Evolutionary conservation across 1,140 invertebrate species (phyloP).

Genomic region (Macrostomum lignano): DNA sequence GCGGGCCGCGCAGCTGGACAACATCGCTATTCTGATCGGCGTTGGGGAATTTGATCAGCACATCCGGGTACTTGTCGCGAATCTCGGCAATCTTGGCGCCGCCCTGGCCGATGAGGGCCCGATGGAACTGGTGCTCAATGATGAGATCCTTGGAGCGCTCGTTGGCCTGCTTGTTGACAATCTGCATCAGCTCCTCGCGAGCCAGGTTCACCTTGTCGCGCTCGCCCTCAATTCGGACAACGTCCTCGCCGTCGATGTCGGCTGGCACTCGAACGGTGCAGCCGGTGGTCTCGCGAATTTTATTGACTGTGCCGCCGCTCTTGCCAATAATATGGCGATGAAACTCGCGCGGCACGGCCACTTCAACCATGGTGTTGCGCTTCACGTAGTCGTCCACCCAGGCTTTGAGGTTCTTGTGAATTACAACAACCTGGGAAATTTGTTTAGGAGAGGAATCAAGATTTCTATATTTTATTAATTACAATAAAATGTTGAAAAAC

Average conservation of each 20-base stretch:
- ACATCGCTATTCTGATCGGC: slow-evolving; percentile 61
- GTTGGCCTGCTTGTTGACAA: slow-evolving; percentile 41
- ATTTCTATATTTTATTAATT: too few species aligned
- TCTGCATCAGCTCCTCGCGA: slow-evolving; percentile 33
- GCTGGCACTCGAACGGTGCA: slow-evolving; percentile 58
- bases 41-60: slow-evolving; percentile 70
- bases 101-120: slow-evolving; percentile 63
- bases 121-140: slow-evolving; percentile 75
- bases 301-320: too few species aligned
- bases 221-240: slow-evolving; percentile 70
- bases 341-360: background rate
- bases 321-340: too few species aligned
- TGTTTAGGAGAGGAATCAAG: too few species aligned
- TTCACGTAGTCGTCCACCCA: background rate
- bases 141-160: slow-evolving; percentile 73
- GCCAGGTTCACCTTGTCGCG: slow-evolving; percentile 52
- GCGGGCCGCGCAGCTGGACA: slow-evolving; percentile 56
- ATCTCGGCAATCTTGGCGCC: slow-evolving; percentile 77
- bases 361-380: background rate
- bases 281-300: slow-evolving; percentile 64
- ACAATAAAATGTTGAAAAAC: background rate
- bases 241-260: slow-evolving; percentile 42
- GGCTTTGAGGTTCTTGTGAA: slow-evolving; percentile 26
- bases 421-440: slow-evolving; percentile 4
- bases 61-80: slow-evolving; percentile 50